Evolutionary conservation across 2,888 invertebrate species (phyloP).

Genomic region (Sericinus montela): DNA sequence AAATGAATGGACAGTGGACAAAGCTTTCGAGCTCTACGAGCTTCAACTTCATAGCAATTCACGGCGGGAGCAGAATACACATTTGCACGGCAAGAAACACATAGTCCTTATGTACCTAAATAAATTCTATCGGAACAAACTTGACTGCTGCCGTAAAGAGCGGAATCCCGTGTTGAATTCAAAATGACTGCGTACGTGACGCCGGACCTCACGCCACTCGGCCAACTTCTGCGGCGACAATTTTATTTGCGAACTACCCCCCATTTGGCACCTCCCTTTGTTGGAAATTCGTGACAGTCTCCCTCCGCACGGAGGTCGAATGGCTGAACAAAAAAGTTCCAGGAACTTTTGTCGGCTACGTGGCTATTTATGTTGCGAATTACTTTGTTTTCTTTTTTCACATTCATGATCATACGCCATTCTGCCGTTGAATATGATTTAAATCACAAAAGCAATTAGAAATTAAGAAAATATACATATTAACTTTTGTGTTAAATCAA

Average conservation of each 20-base stretch:
- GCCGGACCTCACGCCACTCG: conserved; percentile 38
- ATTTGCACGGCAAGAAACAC: conserved; percentile 16
- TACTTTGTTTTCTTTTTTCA: conserved; percentile 23
- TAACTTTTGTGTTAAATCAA: too few species aligned
- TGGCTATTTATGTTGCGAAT: conserved; percentile 26
- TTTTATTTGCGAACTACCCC: conserved; percentile 55
- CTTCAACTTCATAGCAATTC: conserved; percentile 9
- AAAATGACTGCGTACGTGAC: conserved; percentile 46
- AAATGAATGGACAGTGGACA: conserved; percentile 10
- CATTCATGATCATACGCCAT: not conserved
- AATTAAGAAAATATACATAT: too few species aligned
- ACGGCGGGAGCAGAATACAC: conserved; percentile 9
- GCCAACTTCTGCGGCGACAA: conserved; percentile 45
- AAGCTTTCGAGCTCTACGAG: conserved; percentile 8
- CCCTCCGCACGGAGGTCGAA: conserved; percentile 33
- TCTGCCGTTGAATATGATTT: not conserved
- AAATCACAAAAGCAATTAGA: too few species aligned
- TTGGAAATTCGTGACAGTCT: conserved; percentile 32
- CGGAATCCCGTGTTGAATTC: conserved; percentile 52
- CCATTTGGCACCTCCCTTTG: conserved; percentile 47
- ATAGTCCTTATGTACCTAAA: conserved; percentile 26
- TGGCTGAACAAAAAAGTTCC: conserved; percentile 34
- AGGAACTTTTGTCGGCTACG: conserved; percentile 25
- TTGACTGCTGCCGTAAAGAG: conserved; percentile 32
- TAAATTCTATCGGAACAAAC: conserved; percentile 57